These are phyloP conservation scores for Odontocolon sp. DNA, from an alignment of 2,888 invertebrate genomes.

Conservation along the genomic window DNA sequence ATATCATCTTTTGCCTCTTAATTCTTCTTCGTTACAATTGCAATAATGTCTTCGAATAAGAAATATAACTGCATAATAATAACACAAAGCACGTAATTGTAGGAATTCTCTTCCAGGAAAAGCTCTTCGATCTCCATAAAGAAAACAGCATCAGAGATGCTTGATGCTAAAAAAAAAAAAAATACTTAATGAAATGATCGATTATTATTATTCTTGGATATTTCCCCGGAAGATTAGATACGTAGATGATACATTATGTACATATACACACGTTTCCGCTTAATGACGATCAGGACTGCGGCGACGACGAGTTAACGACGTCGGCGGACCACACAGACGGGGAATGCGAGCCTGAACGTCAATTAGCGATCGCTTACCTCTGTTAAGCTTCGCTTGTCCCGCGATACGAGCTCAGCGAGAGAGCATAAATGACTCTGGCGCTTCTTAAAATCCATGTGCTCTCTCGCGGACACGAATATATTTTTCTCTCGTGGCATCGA, in stretches of 20 bases:
- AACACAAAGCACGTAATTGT: too few species aligned
- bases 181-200: conserved; percentile 10
- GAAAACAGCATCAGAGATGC: background rate
- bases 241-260: conserved; percentile 16
- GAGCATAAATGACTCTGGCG: conserved; percentile 47
- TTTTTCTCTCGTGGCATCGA: conserved; percentile 55
- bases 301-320: conserved; percentile 55
- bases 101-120: too few species aligned
- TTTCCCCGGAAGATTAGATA: background rate
- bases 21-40: too few species aligned
- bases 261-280: background rate
- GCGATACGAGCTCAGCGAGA: conserved; percentile 37
- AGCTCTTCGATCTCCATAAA: too few species aligned
- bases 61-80: too few species aligned
- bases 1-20: too few species aligned
- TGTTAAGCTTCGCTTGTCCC: conserved; percentile 61
- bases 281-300: conserved; percentile 51
- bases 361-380: conserved; percentile 71
- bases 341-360: conserved; percentile 62
- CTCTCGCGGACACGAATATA: conserved; percentile 33
- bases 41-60: too few species aligned
- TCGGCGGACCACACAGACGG: conserved; percentile 55
- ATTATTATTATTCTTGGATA: conserved; percentile 13
- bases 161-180: background rate
- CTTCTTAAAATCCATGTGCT: conserved; percentile 37